phyloP scores from a whole-genome alignment of 1,140 invertebrate species.

The Drosophila asahinai region DNA sequence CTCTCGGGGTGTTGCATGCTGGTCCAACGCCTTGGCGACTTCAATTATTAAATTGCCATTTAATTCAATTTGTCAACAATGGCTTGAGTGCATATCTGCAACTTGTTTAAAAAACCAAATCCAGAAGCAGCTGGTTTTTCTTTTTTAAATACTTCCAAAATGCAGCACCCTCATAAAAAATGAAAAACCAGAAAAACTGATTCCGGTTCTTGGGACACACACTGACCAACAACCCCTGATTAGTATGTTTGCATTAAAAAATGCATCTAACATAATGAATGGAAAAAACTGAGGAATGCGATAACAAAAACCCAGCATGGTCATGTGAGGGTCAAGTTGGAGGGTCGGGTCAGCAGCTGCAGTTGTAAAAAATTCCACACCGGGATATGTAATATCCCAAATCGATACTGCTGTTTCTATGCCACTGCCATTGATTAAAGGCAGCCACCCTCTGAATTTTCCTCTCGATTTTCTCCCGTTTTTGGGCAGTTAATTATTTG shows the following conservation, averaged over 20 bases:
- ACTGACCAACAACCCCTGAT: constrained; percentile 66
- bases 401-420: constrained; percentile 32
- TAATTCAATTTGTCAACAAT: constrained; percentile 80
- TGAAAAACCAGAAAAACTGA: constrained; percentile 39
- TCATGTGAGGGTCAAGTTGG: constrained; percentile 71
- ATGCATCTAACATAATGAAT: constrained; percentile 23
- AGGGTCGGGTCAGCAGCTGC: constrained; percentile 71
- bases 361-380: constrained; percentile 45
- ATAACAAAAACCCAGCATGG: constrained; percentile 76
- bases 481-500: constrained; percentile 78
- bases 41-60: constrained; percentile 71
- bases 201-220: constrained; percentile 63
- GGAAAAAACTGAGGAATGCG: constrained; percentile 33
- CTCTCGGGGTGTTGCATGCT: constrained; percentile 51
- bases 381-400: constrained; percentile 16
- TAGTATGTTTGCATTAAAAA: constrained; percentile 77
- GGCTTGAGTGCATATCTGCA: constrained; percentile 23
- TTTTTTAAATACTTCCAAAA: constrained; percentile 26
- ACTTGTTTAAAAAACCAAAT: constrained; percentile 40
- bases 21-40: constrained; percentile 59
- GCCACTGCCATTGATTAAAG: constrained; percentile 54
- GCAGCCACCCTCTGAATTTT: constrained; percentile 20
- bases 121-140: constrained; percentile 31
- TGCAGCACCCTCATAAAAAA: constrained; percentile 76
- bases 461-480: constrained; percentile 4